Evolutionary conservation across 2,797 vertebrate species (phyloP).

Genomic region (Bufotes viridis): DNA sequence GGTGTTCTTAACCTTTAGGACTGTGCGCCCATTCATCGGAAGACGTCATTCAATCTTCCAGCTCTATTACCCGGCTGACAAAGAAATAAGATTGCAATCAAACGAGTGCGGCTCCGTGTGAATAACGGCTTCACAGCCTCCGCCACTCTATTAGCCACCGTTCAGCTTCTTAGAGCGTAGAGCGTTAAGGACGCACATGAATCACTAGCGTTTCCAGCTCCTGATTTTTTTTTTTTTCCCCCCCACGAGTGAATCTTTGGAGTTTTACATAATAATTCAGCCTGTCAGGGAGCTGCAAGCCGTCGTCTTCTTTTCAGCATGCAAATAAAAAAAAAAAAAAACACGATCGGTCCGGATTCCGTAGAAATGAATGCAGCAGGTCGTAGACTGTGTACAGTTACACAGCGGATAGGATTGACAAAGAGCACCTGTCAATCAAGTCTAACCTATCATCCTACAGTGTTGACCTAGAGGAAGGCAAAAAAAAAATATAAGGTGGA

Average conservation of each 20-base stretch:
- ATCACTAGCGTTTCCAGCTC: slow-evolving; percentile 1
- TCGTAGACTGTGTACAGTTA: too few species aligned
- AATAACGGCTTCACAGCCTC: neutral
- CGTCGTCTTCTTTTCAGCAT: neutral
- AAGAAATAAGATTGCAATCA: slow-evolving; percentile 34
- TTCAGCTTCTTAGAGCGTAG: slow-evolving; percentile 2
- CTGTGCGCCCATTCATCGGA: neutral
- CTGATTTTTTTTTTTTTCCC: neutral
- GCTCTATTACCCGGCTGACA: slow-evolving; percentile 38
- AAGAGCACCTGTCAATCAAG: too few species aligned
- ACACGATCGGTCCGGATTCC: too few species aligned
- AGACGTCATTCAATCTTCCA: slow-evolving; percentile 3
- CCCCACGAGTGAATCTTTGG: neutral
- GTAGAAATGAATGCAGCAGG: too few species aligned
- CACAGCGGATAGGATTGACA: too few species aligned
- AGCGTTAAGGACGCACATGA: slow-evolving; percentile 1
- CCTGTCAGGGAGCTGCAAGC: neutral
- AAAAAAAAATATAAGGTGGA: too few species aligned
- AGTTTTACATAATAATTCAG: slow-evolving; percentile 24
- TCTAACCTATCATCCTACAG: too few species aligned
- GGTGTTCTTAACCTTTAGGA: neutral
- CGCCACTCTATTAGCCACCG: neutral
- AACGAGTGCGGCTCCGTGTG: neutral
- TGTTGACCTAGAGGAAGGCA: too few species aligned
- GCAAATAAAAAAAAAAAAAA: too few species aligned